phyloP scores from a whole-genome alignment of 2,797 vertebrate species.

The Sciaenops ocellatus region DNA sequence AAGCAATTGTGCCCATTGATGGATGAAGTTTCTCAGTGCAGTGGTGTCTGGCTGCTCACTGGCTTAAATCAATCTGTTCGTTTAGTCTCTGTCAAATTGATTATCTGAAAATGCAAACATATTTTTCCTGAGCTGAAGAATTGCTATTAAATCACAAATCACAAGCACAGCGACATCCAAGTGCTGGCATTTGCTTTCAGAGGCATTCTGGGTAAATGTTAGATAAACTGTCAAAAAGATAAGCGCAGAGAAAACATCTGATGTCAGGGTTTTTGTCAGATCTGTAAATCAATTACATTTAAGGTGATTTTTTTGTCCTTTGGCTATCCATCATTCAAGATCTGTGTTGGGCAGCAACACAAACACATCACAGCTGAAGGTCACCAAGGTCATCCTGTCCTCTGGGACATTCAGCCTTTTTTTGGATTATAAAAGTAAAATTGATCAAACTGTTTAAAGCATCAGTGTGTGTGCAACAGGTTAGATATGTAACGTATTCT shows the following conservation, averaged over 20 bases:
- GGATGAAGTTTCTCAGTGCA: slow-evolving; percentile 74
- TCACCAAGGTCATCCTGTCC: slow-evolving; percentile 23
- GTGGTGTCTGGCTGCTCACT: slow-evolving; percentile 68
- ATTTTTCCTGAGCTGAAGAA: slow-evolving; percentile 54
- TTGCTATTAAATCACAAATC: slow-evolving; percentile 67
- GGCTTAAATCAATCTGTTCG: slow-evolving; percentile 81
- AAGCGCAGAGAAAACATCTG: slow-evolving; percentile 31
- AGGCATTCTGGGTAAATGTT: slow-evolving; percentile 37
- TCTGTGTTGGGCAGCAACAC: background rate
- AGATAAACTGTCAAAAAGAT: slow-evolving; percentile 37
- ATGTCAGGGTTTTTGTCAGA: slow-evolving; percentile 35
- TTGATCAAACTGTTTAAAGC: background rate
- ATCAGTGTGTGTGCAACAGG: background rate
- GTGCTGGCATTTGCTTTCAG: slow-evolving; percentile 27
- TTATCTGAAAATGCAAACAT: slow-evolving; percentile 77
- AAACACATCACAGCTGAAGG: slow-evolving; percentile 21
- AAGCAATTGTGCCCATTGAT: slow-evolving; percentile 79
- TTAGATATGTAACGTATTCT: background rate
- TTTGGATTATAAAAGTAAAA: background rate
- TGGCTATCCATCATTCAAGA: slow-evolving; percentile 18
- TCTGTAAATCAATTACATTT: slow-evolving; percentile 39
- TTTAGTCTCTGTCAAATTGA: slow-evolving; percentile 80
- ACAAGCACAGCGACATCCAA: slow-evolving; percentile 35
- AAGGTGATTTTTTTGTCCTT: background rate
- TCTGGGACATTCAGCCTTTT: background rate